Conservation (phyloP, 2,888 invertebrate species). For the Gymnosoma rotundatum region DNA sequence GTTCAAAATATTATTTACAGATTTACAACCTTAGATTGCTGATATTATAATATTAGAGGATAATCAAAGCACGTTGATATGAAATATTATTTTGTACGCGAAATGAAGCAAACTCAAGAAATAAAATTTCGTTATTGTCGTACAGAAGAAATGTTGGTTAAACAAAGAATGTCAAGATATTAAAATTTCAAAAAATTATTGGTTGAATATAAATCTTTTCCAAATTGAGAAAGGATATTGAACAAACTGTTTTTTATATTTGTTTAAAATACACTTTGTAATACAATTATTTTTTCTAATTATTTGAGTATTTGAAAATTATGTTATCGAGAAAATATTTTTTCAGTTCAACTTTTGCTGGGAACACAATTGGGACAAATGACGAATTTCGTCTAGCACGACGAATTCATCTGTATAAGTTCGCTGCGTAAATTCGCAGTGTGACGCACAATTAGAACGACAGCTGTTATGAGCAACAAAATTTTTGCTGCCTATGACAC, state of each 20-base stretch:
- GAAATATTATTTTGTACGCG: too few species aligned
- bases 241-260: conserved; percentile 1
- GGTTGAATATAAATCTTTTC: not conserved
- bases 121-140: not conserved
- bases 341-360: too few species aligned
- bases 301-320: not conserved
- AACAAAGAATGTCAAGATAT: not conserved
- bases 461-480: too few species aligned
- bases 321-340: not conserved
- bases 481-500: too few species aligned
- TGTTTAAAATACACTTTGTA: not conserved
- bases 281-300: not conserved
- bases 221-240: not conserved
- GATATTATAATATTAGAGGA: not conserved
- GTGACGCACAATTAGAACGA: too few species aligned
- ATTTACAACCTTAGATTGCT: not conserved
- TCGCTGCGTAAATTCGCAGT: too few species aligned
- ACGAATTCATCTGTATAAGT: too few species aligned
- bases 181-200: not conserved
- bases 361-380: too few species aligned
- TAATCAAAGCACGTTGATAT: conserved; percentile 5
- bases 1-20: not conserved
- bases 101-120: not conserved
- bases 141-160: conserved; percentile 2
- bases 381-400: too few species aligned